Evolutionary conservation across 2,888 invertebrate species (phyloP).

Genomic region (Danaus chrysippus): DNA sequence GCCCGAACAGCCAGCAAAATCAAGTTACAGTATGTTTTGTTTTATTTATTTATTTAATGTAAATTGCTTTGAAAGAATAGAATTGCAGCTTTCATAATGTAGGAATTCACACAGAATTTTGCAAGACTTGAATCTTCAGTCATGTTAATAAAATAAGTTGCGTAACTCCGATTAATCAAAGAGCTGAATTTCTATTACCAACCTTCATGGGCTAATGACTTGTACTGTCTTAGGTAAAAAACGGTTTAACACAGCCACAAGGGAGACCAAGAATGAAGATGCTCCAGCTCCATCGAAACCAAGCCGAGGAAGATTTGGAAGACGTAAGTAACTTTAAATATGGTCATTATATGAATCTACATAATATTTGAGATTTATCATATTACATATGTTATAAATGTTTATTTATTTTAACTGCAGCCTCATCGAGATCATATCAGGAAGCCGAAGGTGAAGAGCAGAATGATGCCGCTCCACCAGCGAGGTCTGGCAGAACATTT

Average conservation of each 20-base stretch:
- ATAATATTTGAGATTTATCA: background rate
- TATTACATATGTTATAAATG: background rate
- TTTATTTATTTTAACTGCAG: constrained; percentile 40
- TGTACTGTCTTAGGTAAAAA: constrained; percentile 48
- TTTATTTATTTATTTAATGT: constrained; percentile 2
- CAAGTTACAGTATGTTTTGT: constrained; percentile 57
- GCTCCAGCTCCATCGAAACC: constrained; percentile 53
- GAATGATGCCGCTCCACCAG: constrained; percentile 50
- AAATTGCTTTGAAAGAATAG: too few species aligned
- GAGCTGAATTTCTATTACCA: background rate
- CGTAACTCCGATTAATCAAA: too few species aligned
- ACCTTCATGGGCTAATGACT: constrained; percentile 10
- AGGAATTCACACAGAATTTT: too few species aligned
- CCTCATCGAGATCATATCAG: constrained; percentile 54
- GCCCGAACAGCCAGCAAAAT: constrained; percentile 56
- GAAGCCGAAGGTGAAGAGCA: constrained; percentile 59
- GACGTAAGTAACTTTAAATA: constrained; percentile 52
- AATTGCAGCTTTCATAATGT: too few species aligned
- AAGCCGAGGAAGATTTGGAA: constrained; percentile 62
- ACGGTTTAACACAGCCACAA: constrained; percentile 55
- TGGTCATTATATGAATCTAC: background rate
- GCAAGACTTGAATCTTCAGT: too few species aligned
- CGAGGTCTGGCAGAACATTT: constrained; percentile 50
- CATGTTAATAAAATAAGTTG: too few species aligned
- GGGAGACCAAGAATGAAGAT: constrained; percentile 59